Percentiles rank a stretch among this genome's conserved stretches.
phyloP scores from a whole-genome alignment of 2,113 vertebrate species.

The Baryphthengus martii region DNA sequence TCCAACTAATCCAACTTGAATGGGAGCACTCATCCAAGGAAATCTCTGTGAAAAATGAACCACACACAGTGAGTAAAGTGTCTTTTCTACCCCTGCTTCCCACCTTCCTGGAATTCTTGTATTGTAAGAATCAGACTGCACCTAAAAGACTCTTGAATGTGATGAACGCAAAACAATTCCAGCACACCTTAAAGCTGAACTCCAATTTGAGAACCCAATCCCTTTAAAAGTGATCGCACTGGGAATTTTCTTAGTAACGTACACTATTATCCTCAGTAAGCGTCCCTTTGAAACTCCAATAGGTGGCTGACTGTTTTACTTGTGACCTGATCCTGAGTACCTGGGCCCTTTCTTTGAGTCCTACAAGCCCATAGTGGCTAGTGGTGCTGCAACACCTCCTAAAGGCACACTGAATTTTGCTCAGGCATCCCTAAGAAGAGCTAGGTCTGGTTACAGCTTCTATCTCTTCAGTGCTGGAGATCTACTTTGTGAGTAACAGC shows the following conservation, averaged over 20 bases:
- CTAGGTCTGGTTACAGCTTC: background rate
- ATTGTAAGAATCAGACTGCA: background rate
- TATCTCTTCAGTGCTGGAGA: background rate
- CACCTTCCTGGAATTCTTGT: background rate
- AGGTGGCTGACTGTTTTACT: background rate
- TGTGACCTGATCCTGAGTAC: background rate
- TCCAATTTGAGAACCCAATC: background rate
- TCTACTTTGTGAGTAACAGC: background rate
- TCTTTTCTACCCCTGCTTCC: background rate
- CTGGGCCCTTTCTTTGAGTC: background rate
- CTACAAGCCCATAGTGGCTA: fast-evolving
- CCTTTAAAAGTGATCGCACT: background rate
- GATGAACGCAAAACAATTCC: background rate
- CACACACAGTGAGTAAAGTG: background rate
- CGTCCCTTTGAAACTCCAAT: background rate
- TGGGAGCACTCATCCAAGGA: conserved; percentile 98
- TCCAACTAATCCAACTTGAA: conserved; percentile 95
- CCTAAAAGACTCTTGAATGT: background rate
- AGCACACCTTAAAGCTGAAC: background rate
- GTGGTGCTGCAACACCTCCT: background rate
- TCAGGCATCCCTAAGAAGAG: background rate
- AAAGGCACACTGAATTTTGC: background rate
- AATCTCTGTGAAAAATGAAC: conserved; percentile 78
- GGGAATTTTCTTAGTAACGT: background rate
- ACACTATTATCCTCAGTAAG: background rate